Evolutionary conservation across 2,797 vertebrate species (phyloP), one percentile per base, ranked within the genome.

Genomic region (Heterohyrax brucei): DNA sequence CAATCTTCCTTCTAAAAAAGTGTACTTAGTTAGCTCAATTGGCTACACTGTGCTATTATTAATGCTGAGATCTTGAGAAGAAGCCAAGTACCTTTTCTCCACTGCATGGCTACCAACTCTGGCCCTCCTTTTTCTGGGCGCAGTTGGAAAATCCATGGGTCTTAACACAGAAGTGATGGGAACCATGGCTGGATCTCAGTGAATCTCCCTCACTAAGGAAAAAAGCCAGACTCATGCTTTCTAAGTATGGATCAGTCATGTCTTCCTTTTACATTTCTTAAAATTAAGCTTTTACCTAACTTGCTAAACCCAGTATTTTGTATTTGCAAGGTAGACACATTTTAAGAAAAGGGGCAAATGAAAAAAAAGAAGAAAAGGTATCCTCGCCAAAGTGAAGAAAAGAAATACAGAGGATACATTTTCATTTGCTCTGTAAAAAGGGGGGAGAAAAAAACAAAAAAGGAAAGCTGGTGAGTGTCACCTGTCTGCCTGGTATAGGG

Each of bases 1-100:
- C 64, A 79, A 50, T 80, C 87, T 86, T 96, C 93, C 96, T 96
- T 93, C 88, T 87, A 83, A 95, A 53, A 53, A 82, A 97, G 87
- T 64, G 61, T 13, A 83, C 94, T 91, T 79, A 82, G 83, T 90
- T 68, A 62, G 91, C 62, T 95, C 70, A 53, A 10, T 12, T 44
- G 93, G 90, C 86, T 72, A 64, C 77, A 66, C 9, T 33, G 26
- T 70, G 87, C 33, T 44, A 33, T 46, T 91, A 39, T 0, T 56
- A 68, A 92, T 30, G 95, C 80, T 14, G 46, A 75, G 22, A 48
- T 61, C 70, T 79, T 61, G 78, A 82, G 83, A 19, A 83, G 30
- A 26, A 30, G 87, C 91, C 93, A 95, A 80, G 13, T 33, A 72
- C 46, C 72, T 76, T 75, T 70, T 83, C 33, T 66, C 59, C 59